These are phyloP conservation scores for Zeuzera pyrina DNA, from an alignment of 2,888 invertebrate genomes.

Conservation along the genomic window DNA sequence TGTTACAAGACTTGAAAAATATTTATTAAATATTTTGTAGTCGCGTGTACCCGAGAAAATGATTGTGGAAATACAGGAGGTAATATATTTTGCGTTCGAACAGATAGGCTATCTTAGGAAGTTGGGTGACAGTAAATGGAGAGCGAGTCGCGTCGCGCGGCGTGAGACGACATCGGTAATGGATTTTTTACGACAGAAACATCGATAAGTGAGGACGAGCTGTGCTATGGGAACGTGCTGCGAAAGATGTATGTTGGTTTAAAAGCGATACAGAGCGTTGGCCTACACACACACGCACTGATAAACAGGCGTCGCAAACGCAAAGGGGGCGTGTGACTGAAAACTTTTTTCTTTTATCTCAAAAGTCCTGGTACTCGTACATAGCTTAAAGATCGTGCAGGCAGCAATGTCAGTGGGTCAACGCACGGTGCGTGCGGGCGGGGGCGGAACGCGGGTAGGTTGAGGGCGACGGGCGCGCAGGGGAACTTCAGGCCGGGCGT, in stretches of 20 bases:
- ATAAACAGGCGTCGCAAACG: too few species aligned
- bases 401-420: slow-evolving; percentile 66
- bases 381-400: slow-evolving; percentile 67
- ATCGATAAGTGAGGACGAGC: slow-evolving; percentile 1
- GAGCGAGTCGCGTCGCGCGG: slow-evolving; percentile 9
- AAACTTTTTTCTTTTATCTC: slow-evolving; percentile 11
- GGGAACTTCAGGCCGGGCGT: slow-evolving; percentile 39
- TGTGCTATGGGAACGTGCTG: too few species aligned
- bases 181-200: slow-evolving; percentile 25
- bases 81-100: slow-evolving; percentile 21
- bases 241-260: too few species aligned
- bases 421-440: slow-evolving; percentile 63
- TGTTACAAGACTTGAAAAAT: too few species aligned
- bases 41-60: slow-evolving; percentile 32
- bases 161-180: slow-evolving; percentile 18
- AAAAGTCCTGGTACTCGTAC: slow-evolving; percentile 35
- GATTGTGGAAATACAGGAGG: slow-evolving; percentile 70
- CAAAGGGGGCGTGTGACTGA: slow-evolving; percentile 13
- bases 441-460: slow-evolving; percentile 19
- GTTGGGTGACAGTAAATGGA: slow-evolving; percentile 20
- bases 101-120: slow-evolving; percentile 17
- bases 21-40: slow-evolving; percentile 4
- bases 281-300: too few species aligned
- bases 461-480: slow-evolving; percentile 13
- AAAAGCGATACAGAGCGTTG: too few species aligned